Conservation (phyloP, 2,113 vertebrate genomes). For the Syngnathoides biaculeatus region DNA sequence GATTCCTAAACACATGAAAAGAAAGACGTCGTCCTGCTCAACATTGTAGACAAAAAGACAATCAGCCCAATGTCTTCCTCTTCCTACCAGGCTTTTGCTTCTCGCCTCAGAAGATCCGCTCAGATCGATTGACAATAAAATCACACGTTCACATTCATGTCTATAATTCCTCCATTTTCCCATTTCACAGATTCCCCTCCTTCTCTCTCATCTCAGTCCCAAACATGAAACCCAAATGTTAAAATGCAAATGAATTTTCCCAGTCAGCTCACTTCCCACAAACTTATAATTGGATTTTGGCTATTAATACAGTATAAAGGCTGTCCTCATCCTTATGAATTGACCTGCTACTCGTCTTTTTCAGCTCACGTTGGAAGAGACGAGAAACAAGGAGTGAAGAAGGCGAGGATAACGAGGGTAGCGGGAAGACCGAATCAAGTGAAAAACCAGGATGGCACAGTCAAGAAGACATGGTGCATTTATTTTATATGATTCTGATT, state of each 20-base stretch:
- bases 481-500: background rate
- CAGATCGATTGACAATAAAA: slow-evolving; percentile 36
- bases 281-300: slow-evolving; percentile 76
- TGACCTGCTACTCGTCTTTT: slow-evolving; percentile 44
- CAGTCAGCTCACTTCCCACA: slow-evolving; percentile 51
- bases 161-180: slow-evolving; percentile 29
- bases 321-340: slow-evolving; percentile 59
- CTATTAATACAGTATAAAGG: slow-evolving; percentile 58
- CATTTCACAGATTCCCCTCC: slow-evolving; percentile 29
- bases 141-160: slow-evolving; percentile 16
- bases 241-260: slow-evolving; percentile 66
- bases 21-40: slow-evolving; percentile 14
- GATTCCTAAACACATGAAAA: slow-evolving; percentile 50
- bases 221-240: slow-evolving; percentile 67
- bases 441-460: slow-evolving; percentile 64
- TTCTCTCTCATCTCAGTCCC: slow-evolving; percentile 53
- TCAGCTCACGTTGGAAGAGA: slow-evolving; percentile 10
- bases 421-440: slow-evolving; percentile 85
- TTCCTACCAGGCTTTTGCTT: slow-evolving; percentile 15
- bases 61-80: slow-evolving; percentile 11
- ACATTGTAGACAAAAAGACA: slow-evolving; percentile 11
- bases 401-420: slow-evolving; percentile 57
- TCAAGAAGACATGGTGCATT: background rate
- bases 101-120: slow-evolving; percentile 30
- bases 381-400: slow-evolving; percentile 5